Evolutionary conservation across 2,888 invertebrate species (phyloP), one percentile per base, ranked within the genome.

Genomic region (Perizoma flavofasciatum): DNA sequence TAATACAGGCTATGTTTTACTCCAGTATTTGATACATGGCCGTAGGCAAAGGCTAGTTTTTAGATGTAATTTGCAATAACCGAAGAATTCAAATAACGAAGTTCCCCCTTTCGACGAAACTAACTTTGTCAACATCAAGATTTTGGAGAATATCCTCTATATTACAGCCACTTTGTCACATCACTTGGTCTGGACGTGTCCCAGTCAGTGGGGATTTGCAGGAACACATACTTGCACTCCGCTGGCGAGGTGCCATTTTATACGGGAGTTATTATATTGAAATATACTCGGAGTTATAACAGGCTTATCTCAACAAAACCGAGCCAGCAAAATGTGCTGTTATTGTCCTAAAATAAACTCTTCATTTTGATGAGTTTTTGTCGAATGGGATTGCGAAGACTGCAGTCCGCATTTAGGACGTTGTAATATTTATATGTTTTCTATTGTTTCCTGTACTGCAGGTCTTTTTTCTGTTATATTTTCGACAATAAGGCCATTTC

Each of bases 191-290:
- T 49, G 58, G 61, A 55, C 61, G 52, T 58, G 55, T 50, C 53
- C 50, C 50, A 53, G 53, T 56, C 57, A 47, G 54, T 32, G 44
- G 62, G 55, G 55, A 65, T 66, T 62, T 61, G 63, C 64, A 63
- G 58, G 53, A 67, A 54, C 61, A 63, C 53, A 64, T 54, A 60
- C 69, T 67, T 69, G 67, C 69, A 69, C 63, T 58, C 44, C 22
- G 48, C 49, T 69, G 69, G 69, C 69, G 59, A 32, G 34, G 55
- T 66, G 69, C 69, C 69, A 69, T 66, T 69, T 65, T 63, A 66
- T 64, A 66, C 67, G 60, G 64, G 60, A 66, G 67, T 67, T 67
- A 69, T 69, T 66, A 67, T 67, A 69, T 67, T 65, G 69, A 69
- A 63, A 69, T 69, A 66, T 66, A 69, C 61, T 56, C 59, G 50